Conservation (phyloP, 2,797 vertebrate species). For the Takifugu rubripes region DNA sequence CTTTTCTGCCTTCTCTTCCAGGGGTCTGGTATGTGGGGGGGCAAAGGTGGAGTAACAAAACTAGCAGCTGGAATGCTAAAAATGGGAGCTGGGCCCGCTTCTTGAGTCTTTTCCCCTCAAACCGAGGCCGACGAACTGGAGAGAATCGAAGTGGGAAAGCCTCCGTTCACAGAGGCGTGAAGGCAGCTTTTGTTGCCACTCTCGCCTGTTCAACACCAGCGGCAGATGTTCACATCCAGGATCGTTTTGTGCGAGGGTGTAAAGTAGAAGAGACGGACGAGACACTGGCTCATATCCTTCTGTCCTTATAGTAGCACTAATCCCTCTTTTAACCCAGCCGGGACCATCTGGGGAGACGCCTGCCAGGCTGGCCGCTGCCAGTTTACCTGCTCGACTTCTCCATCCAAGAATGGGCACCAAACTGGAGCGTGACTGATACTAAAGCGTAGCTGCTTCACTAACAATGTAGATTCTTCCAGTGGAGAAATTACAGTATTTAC, state of each 20-base stretch:
- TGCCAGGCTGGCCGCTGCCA: too few relatives aligned
- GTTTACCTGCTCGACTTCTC: slow-evolving; percentile 19
- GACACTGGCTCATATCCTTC: slow-evolving; percentile 27
- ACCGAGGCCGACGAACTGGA: slow-evolving; percentile 38
- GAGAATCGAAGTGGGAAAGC: slow-evolving; percentile 27
- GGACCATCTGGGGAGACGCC: slow-evolving; percentile 21
- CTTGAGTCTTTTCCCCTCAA: slow-evolving; percentile 30
- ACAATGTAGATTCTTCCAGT: slow-evolving; percentile 27
- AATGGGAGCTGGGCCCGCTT: slow-evolving; percentile 35
- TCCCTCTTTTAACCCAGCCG: slow-evolving; percentile 56
- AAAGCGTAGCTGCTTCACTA: slow-evolving; percentile 40
- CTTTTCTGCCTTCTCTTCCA: slow-evolving; percentile 38
- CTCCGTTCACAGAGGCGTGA: slow-evolving; percentile 21
- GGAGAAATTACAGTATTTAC: slow-evolving; percentile 31
- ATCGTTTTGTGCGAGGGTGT: slow-evolving; percentile 11
- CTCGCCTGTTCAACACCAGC: slow-evolving; percentile 28
- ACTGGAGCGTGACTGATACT: not conserved
- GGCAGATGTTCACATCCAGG: slow-evolving; percentile 2
- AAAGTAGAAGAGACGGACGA: slow-evolving; percentile 21
- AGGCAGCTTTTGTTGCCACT: slow-evolving; percentile 27
- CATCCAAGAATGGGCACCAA: slow-evolving; percentile 9
- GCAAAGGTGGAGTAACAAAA: slow-evolving; percentile 47
- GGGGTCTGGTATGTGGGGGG: slow-evolving; percentile 53
- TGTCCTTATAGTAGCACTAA: slow-evolving; percentile 65
- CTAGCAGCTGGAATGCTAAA: slow-evolving; percentile 52